Base-by-base conservation (phyloP, 1,140 invertebrate genomes). In the Listronotus bonariensis region DNA sequence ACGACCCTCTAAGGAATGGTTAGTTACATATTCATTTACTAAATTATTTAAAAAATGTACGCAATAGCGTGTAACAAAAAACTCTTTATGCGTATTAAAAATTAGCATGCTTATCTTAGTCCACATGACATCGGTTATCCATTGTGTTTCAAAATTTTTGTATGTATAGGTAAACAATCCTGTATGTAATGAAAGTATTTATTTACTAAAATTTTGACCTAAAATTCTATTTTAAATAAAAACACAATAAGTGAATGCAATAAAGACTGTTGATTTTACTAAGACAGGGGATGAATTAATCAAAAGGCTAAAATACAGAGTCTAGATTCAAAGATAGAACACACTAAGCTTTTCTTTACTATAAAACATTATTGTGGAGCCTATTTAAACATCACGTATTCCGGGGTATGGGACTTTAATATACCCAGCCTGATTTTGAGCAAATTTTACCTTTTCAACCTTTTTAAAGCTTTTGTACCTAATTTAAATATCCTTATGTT, bases 391-490 rank as follows among this genome's bases (percentile, higher is more conserved):
- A 58, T 20, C 55, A 58, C 55, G 55, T 58, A 58, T 42, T 12
- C 20, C 8, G 15, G 55, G 55, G 53, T 53, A 42, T 55, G 32
- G 53, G 53, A 26, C 14, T 42, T 15, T 55, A 55, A 41, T 53
- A 32, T 53, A 38, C 51, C 17, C 51, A 38, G 11, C 6, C 42
- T 58, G 55, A 58, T 58, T 58, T 46, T 48, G 43, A 42, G 20
- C 55, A 58, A 58, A 58, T 46, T 45, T 58, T 58, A n/a, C 55
- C 55, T 58, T 58, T 58, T 58, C 46, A 42, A 34, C 55, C 55
- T 48, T 58, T 34, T 34, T 11, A 3, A 9, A 20, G 34, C 10
- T 46, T n/a, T 58, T 58, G 26, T 48, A 31, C 43, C 55, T 58
- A 46, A 58, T 58, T 46, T 58, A 58, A 45, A 58, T 58, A 17